Conservation (phyloP, 1,140 invertebrate species). For the Patella vulgata region DNA sequence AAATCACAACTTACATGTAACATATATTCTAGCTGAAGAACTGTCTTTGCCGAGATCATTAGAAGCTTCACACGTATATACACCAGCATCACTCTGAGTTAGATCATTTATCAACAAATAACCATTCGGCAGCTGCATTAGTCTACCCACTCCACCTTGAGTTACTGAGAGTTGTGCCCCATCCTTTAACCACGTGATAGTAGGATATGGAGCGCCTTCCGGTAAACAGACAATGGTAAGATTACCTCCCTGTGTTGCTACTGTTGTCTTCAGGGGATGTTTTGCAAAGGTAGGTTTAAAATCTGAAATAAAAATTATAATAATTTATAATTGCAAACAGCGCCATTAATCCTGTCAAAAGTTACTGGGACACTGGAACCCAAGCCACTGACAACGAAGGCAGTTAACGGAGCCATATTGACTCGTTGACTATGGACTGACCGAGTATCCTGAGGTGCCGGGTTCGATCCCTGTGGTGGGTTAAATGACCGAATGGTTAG, state of each 20-base stretch:
- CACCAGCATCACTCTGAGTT: conserved; percentile 51
- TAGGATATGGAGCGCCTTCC: conserved; percentile 91
- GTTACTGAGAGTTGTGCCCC: conserved; percentile 76
- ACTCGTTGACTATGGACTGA: conserved; percentile 64
- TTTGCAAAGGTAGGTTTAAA: conserved; percentile 92
- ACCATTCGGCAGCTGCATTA: conserved; percentile 47
- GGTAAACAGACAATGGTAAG: conserved; percentile 91
- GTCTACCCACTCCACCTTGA: conserved; percentile 12
- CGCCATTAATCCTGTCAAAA: no score
- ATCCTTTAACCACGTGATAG: conserved; percentile 91
- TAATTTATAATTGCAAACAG: no score
- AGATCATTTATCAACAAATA: conserved; percentile 56
- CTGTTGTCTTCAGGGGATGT: conserved; percentile 85
- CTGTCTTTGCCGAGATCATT: conserved; percentile 40
- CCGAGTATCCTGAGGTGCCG: no score
- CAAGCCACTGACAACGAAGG: no score
- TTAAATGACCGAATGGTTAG: no score
- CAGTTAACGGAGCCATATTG: conserved; percentile 85
- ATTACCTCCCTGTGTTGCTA: conserved; percentile 89
- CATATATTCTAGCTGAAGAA: neutral
- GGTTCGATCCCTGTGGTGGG: no score
- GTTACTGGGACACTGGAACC: no score
- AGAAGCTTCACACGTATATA: conserved; percentile 62
- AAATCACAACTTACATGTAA: neutral
- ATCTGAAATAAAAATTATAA: conserved; percentile 68